Percentiles rank a stretch among this genome's conserved stretches.
Conservation (phyloP, 2,797 vertebrate genomes). For the Octomys mimax region DNA sequence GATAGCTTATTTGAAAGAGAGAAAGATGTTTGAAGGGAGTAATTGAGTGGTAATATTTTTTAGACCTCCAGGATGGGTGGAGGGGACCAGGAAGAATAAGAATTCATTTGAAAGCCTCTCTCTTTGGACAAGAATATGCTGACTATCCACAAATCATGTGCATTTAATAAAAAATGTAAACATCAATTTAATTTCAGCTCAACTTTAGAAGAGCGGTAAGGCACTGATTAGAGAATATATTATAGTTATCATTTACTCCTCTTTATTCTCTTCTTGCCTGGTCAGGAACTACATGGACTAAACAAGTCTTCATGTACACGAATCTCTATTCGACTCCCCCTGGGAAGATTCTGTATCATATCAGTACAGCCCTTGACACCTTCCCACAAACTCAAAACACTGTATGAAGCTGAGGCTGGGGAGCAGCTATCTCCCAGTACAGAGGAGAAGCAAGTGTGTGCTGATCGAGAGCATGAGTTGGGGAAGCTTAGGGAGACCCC, state of each 20-base stretch:
- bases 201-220: constrained; percentile 66
- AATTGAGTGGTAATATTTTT: constrained; percentile 25
- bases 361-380: rapidly evolving
- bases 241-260: not conserved
- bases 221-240: not conserved
- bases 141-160: not conserved
- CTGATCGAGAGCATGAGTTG: rapidly evolving
- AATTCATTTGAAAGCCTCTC: not conserved
- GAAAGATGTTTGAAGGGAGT: not conserved
- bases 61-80: not conserved
- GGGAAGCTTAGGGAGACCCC: too few relatives aligned
- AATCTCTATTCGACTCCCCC: not conserved
- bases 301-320: not conserved
- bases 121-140: not conserved
- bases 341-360: not conserved
- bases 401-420: not conserved
- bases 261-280: not conserved
- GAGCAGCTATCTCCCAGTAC: not conserved
- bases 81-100: not conserved
- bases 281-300: not conserved
- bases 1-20: not conserved
- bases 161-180: constrained; percentile 72
- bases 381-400: not conserved
- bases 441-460: not conserved
- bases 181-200: constrained; percentile 41